Evolutionary conservation across 2,797 vertebrate genomes (phyloP).

Genomic region (Sebastes kiyomatsui): DNA sequence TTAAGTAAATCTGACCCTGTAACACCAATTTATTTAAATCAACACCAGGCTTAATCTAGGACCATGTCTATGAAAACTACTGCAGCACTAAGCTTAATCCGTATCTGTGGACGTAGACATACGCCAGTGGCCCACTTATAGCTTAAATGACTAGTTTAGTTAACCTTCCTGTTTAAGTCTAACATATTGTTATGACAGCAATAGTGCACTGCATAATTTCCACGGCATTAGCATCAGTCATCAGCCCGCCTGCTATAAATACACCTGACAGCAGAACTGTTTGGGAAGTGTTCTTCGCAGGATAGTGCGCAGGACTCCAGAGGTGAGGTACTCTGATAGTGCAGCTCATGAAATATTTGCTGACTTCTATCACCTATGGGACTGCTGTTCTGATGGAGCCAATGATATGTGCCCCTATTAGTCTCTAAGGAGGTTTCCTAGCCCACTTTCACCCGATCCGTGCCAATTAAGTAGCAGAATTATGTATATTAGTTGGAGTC

Average conservation of each 20-base stretch:
- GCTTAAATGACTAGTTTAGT: slow-evolving; percentile 88
- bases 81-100: slow-evolving; percentile 32
- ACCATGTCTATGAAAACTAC: slow-evolving; percentile 28
- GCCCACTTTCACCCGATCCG: slow-evolving; percentile 89
- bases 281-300: slow-evolving; percentile 75
- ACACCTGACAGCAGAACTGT: slow-evolving; percentile 81
- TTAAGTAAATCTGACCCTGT: background rate
- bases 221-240: slow-evolving; percentile 87
- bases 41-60: slow-evolving; percentile 36
- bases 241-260: slow-evolving; percentile 85
- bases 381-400: slow-evolving; percentile 93
- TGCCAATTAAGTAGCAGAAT: slow-evolving; percentile 97
- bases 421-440: slow-evolving; percentile 90
- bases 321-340: slow-evolving; percentile 84
- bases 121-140: slow-evolving; percentile 84
- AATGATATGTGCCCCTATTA: slow-evolving; percentile 93
- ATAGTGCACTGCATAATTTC: slow-evolving; percentile 84
- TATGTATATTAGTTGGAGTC: slow-evolving; percentile 95
- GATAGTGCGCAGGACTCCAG: slow-evolving; percentile 82
- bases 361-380: slow-evolving; percentile 92
- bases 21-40: slow-evolving; percentile 48
- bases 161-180: slow-evolving; percentile 84
- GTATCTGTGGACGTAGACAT: slow-evolving; percentile 49
- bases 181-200: slow-evolving; percentile 84
- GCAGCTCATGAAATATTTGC: slow-evolving; percentile 91